These are phyloP conservation scores for Ctenopoma kingsleyae DNA, from an alignment of 2,797 vertebrate genomes.

Conservation along the genomic window DNA sequence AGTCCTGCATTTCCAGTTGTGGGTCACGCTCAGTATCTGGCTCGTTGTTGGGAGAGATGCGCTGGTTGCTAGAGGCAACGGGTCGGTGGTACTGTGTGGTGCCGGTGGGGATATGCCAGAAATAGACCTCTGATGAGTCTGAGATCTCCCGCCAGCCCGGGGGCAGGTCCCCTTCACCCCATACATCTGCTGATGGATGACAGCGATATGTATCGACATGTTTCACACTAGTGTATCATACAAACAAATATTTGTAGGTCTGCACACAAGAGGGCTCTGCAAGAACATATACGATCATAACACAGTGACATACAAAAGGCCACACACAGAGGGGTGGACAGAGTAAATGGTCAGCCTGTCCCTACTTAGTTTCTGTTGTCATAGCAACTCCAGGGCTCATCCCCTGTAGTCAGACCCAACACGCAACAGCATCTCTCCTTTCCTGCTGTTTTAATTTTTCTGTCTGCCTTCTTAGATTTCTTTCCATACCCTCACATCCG, in stretches of 20 bases:
- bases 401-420: conserved; percentile 62
- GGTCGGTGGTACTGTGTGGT: conserved; percentile 94
- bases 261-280: not conserved
- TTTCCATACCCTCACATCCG: conserved; percentile 14
- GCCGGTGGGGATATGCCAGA: conserved; percentile 96
- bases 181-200: conserved; percentile 87
- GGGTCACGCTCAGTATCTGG: conserved; percentile 69
- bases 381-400: conserved; percentile 84
- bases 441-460: conserved; percentile 10
- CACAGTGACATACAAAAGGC: not conserved
- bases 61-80: conserved; percentile 74
- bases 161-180: conserved; percentile 92
- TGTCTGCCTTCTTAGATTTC: conserved; percentile 23
- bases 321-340: conserved; percentile 42
- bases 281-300: not conserved
- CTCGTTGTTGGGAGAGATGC: conserved; percentile 39
- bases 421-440: conserved; percentile 25
- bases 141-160: conserved; percentile 95
- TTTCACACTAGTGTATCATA: not conserved
- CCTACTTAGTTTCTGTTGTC: conserved; percentile 83
- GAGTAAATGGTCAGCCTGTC: conserved; percentile 69
- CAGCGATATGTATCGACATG: conserved; percentile 32
- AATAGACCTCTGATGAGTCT: conserved; percentile 93
- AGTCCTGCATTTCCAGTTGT: conserved; percentile 71
- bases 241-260: conserved; percentile 5